Base-by-base conservation (phyloP, 1,140 invertebrate species). In the Neomicropteryx cornuta region DNA sequence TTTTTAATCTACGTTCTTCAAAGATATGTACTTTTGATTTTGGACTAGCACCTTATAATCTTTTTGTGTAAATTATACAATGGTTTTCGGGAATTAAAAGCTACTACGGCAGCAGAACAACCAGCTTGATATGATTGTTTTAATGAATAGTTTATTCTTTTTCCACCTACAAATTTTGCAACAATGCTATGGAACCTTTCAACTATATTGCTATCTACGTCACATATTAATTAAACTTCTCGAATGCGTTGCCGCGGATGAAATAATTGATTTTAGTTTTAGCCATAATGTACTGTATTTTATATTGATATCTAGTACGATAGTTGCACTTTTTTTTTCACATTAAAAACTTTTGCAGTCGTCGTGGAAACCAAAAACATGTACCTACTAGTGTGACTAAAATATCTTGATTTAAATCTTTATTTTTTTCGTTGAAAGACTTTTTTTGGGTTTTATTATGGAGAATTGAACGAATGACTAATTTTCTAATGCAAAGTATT, bases 91-190 rank as follows among this genome's bases (percentile, higher is more conserved):
- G 34, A 33, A 36, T 45, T 45, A 22, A 31, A 44, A 4, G 35
- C 23, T 10, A 45, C 13, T 11, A 31, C 31, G 8, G 23, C 8
- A 27, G 8, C 23, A 8, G 23, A 8, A 27, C 23, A 27, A n/a
- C 13, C 6, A 13, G 20, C 14, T 8, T 11, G 18, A 33, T 38
- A 38, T 1, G 37, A n/a, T 13, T 38, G 28, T 31, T 33, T 31
- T 13, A n/a, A 19, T 16, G 41, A 34, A 33, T 33, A 48, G 22
- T 49, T 42, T 33, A 40, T 45, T 24, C 44, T 28, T 28, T 49
- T 49, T 6, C 47, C 44, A 14, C 44, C 41, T 19, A 42, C 28
- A 43, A 42, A 47, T 38, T 49, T 50, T 17, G 40, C 34, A 28
- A 41, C 33, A 16, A 48, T 20, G 28, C 14, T 38, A 43, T 48